Conservation (phyloP, 2,113 vertebrate species). For the Cyphomyrus plagiostoma region DNA sequence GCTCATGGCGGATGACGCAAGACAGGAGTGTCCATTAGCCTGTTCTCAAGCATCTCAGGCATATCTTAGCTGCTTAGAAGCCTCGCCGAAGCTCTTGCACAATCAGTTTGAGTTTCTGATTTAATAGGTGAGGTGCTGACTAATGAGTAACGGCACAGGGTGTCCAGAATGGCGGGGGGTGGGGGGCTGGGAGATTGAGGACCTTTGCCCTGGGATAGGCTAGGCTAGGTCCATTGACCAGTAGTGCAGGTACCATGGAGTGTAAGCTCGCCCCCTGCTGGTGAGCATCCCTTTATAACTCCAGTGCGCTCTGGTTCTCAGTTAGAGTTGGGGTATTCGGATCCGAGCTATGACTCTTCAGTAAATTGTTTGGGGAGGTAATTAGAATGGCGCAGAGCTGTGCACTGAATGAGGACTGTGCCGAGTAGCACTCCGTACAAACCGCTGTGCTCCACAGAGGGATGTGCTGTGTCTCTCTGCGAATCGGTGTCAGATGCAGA, state of each 20-base stretch:
- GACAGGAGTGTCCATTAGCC: not conserved
- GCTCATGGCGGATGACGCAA: not conserved
- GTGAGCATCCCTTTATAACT: not conserved
- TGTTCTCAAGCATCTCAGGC: not conserved
- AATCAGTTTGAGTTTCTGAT: not conserved
- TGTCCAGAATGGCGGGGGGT: not conserved
- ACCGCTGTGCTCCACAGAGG: not conserved
- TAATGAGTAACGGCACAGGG: not conserved
- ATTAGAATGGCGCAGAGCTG: not conserved
- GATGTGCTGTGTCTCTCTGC: not conserved
- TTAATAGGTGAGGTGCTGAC: constrained; percentile 2
- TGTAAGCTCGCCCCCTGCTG: not conserved
- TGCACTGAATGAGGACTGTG: not conserved
- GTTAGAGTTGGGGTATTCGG: not conserved
- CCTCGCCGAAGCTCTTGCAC: not conserved
- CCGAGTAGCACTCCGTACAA: not conserved
- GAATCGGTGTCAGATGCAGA: not conserved
- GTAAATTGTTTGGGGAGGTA: not conserved
- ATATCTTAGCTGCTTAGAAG: not conserved
- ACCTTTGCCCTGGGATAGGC: not conserved
- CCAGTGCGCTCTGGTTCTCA: not conserved
- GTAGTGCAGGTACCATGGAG: not conserved
- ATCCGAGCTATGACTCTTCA: not conserved
- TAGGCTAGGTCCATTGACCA: not conserved
- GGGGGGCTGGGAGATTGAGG: not conserved